Evolutionary conservation across 2,888 invertebrate genomes (phyloP).

Genomic region (Hydriomena furcata): DNA sequence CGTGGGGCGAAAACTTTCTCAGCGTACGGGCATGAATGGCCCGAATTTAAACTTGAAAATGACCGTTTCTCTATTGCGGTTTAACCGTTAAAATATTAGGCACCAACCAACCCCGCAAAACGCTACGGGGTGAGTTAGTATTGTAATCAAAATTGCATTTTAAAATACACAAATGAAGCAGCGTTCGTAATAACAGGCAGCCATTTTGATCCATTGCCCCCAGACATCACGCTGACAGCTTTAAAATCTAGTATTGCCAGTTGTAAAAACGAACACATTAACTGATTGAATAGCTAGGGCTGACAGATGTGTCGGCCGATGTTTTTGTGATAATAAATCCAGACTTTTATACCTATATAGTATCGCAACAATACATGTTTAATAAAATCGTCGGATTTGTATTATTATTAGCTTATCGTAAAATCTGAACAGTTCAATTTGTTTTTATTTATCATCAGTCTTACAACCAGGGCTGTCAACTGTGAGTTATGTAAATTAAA

Average conservation of each 20-base stretch:
- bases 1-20: too few relatives aligned
- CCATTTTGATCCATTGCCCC: conserved; percentile 21
- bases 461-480: conserved; percentile 47
- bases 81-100: too few relatives aligned
- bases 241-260: conserved; percentile 38
- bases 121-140: conserved; percentile 6
- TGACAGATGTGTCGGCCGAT: conserved; percentile 29
- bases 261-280: conserved; percentile 70
- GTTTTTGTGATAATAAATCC: background rate
- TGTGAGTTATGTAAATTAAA: conserved; percentile 49
- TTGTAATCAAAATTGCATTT: conserved; percentile 13
- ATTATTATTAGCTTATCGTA: background rate
- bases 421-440: conserved; percentile 3
- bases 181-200: background rate
- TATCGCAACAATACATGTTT: too few relatives aligned
- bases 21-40: too few relatives aligned
- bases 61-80: too few relatives aligned
- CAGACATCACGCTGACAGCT: conserved; percentile 30
- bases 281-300: conserved; percentile 59
- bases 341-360: too few relatives aligned
- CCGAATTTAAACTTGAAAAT: too few relatives aligned
- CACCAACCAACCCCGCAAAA: too few relatives aligned
- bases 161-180: conserved; percentile 11
- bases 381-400: too few relatives aligned
- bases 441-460: conserved; percentile 11